Percentiles rank a stretch among this genome's conserved stretches.
phyloP scores from a whole-genome alignment of 1,140 invertebrate species.

The Andricus grossulariae region DNA sequence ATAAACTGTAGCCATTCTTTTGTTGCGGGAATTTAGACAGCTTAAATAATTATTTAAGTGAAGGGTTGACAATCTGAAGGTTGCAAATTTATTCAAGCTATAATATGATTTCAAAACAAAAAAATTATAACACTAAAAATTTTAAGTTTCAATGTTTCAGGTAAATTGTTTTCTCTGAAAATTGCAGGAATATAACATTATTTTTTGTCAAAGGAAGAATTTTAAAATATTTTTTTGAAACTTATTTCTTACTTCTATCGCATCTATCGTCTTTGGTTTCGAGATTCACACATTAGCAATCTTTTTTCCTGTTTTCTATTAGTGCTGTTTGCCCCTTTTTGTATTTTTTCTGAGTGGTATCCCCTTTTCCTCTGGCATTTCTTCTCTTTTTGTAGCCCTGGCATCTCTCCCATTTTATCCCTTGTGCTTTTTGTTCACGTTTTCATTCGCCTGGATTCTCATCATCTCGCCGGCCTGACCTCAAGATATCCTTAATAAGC shows the following conservation, averaged over 20 bases:
- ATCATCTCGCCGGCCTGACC: constrained; percentile 4
- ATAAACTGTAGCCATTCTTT: too few species aligned
- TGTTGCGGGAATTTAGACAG: too few species aligned
- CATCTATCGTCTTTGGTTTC: constrained; percentile 6
- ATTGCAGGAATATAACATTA: too few species aligned
- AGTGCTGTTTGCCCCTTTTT: not conserved
- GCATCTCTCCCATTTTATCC: constrained; percentile 6
- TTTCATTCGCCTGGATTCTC: constrained; percentile 27
- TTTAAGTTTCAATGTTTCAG: too few species aligned
- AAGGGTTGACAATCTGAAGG: too few species aligned
- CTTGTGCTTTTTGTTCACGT: constrained; percentile 18
- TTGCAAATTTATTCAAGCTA: too few species aligned
- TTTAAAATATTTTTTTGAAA: not conserved
- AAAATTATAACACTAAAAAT: too few species aligned
- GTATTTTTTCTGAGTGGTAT: constrained; percentile 2
- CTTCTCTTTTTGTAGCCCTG: not conserved
- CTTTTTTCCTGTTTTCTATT: constrained; percentile 16
- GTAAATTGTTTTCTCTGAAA: too few species aligned
- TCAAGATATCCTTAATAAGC: constrained; percentile 28
- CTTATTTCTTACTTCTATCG: not conserved
- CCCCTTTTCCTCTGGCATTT: constrained; percentile 17
- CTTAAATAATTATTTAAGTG: too few species aligned
- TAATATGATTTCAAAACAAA: too few species aligned
- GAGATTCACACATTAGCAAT: not conserved
- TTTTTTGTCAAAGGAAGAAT: too few species aligned